These are phyloP conservation scores for Acanthis flammea DNA, from an alignment of 2,797 vertebrate species.

Conservation along the genomic window DNA sequence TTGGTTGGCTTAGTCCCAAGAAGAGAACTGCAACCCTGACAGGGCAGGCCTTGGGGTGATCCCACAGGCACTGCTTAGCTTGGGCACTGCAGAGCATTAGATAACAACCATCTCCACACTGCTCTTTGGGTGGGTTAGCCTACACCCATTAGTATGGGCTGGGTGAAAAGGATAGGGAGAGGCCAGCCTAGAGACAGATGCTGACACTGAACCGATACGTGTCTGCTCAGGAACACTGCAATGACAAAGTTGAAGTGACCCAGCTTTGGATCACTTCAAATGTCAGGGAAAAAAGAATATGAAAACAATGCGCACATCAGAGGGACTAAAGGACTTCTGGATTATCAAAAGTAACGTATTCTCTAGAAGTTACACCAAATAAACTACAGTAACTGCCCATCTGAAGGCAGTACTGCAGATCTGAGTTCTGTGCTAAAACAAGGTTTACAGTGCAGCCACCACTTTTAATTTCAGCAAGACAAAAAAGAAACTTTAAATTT, in stretches of 20 bases:
- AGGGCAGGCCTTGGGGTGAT: neutral
- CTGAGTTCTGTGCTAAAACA: neutral
- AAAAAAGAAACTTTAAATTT: neutral
- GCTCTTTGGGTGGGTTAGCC: neutral
- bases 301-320: neutral
- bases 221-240: neutral
- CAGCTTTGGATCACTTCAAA: neutral
- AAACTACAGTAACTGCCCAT: neutral
- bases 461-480: neutral
- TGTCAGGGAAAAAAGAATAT: neutral
- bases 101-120: neutral
- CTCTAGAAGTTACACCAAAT: neutral
- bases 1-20: neutral
- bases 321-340: neutral
- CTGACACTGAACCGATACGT: accelerated
- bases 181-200: neutral
- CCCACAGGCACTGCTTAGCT: neutral
- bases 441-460: neutral
- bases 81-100: neutral
- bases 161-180: neutral
- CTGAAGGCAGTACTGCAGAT: neutral
- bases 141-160: neutral
- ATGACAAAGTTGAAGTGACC: neutral
- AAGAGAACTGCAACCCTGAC: neutral
- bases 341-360: neutral